Conservation (phyloP, 2,113 vertebrate species). For the Sminthopsis crassicaudata region DNA sequence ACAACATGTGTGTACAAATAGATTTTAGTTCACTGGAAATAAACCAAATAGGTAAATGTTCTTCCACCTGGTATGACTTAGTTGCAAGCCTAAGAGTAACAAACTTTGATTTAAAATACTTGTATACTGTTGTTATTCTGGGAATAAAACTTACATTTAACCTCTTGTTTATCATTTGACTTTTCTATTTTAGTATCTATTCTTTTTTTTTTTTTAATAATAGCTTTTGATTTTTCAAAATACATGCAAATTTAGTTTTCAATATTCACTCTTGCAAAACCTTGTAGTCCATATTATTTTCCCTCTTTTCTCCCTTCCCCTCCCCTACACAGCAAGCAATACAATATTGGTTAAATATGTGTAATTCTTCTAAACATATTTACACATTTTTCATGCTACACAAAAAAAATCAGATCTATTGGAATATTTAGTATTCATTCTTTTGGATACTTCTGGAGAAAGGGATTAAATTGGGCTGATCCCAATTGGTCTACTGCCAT, state of each 20-base stretch:
- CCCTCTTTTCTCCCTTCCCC: too few relatives aligned
- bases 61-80: background rate
- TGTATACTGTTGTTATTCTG: background rate
- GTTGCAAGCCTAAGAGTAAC: background rate
- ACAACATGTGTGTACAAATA: background rate
- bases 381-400: too few relatives aligned
- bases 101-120: slow-evolving; percentile 37
- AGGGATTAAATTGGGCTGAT: background rate
- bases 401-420: too few relatives aligned
- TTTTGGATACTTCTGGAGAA: background rate
- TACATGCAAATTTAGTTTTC: too few relatives aligned
- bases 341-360: too few relatives aligned
- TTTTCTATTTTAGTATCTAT: background rate
- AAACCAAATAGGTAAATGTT: slow-evolving; percentile 14
- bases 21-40: slow-evolving; percentile 17
- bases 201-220: background rate
- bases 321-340: too few relatives aligned
- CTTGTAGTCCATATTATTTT: too few relatives aligned
- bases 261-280: too few relatives aligned
- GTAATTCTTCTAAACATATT: too few relatives aligned
- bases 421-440: background rate
- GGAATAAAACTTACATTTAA: slow-evolving; percentile 12
- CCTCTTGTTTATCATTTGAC: background rate
- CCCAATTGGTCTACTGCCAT: background rate
- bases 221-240: too few relatives aligned